Percentiles rank a stretch among this genome's conserved stretches.
Conservation (phyloP, 2,797 vertebrate species). For the Ceryle rudis region DNA sequence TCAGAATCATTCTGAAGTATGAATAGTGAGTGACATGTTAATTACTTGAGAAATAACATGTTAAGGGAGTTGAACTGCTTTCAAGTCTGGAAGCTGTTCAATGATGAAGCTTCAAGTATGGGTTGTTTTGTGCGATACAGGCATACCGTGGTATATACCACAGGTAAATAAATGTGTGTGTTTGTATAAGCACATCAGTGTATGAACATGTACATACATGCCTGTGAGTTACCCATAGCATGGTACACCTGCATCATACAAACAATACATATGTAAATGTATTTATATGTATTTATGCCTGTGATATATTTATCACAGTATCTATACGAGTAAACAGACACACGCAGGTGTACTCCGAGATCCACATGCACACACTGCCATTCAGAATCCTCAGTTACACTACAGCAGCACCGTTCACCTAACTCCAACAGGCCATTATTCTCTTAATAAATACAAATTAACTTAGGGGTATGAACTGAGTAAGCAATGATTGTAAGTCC, state of each 20-base stretch:
- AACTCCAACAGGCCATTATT: not conserved
- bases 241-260: not conserved
- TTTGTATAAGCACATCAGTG: too few species aligned
- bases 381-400: not conserved
- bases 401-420: not conserved
- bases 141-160: not conserved
- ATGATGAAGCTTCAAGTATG: not conserved
- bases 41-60: not conserved
- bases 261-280: fast-evolving
- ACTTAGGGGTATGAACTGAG: not conserved
- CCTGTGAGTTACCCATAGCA: not conserved
- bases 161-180: not conserved
- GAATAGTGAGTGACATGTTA: not conserved
- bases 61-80: not conserved
- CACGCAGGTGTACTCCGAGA: fast-evolving
- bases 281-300: not conserved
- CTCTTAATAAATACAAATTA: not conserved
- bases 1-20: not conserved
- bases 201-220: too few species aligned
- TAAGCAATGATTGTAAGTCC: conserved; percentile 23
- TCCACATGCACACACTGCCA: fast-evolving
- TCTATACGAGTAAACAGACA: too few species aligned
- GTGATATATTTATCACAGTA: not conserved
- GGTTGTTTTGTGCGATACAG: not conserved
- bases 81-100: not conserved